A percentile compares a stretch with the other conserved stretches of the same genome.
Evolutionary conservation across 2,797 vertebrate species (phyloP).

Genomic region (Pagetopsis macropterus): DNA sequence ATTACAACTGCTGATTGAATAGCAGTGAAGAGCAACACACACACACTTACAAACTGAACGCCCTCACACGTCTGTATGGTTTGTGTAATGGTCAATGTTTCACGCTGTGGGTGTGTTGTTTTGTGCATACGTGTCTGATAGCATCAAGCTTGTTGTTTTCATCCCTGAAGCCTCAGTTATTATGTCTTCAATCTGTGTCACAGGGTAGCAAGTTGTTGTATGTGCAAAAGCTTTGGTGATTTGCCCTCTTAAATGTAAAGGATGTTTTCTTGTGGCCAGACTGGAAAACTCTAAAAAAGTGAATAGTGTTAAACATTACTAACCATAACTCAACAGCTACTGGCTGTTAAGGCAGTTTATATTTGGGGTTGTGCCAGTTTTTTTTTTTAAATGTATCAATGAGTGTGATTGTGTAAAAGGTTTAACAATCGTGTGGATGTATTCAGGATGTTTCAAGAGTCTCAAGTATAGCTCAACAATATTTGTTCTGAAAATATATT

Average conservation of each 20-base stretch:
- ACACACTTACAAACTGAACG: conserved; percentile 6
- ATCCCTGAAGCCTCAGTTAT: background rate
- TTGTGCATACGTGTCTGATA: background rate
- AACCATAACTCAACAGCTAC: background rate
- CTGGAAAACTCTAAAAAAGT: background rate
- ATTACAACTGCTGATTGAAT: conserved; percentile 42
- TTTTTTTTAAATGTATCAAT: background rate
- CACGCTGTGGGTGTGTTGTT: background rate
- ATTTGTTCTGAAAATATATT: background rate
- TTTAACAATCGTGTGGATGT: conserved; percentile 1
- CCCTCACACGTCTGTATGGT: conserved; percentile 24
- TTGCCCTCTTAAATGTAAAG: background rate
- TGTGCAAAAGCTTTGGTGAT: background rate
- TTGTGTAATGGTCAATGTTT: background rate
- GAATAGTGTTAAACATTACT: background rate
- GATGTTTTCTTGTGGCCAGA: background rate
- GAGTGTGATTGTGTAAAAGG: background rate
- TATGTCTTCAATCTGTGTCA: background rate
- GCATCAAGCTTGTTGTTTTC: background rate
- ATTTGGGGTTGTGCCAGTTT: background rate
- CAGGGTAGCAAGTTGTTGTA: background rate
- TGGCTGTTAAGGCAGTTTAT: background rate
- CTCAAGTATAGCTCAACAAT: background rate
- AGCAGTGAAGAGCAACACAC: conserved; percentile 36
- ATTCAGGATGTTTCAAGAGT: background rate